Evolutionary conservation across 2,888 invertebrate species (phyloP), one percentile per base, ranked within the genome.

Genomic region (Archaeoteleia sp.): DNA sequence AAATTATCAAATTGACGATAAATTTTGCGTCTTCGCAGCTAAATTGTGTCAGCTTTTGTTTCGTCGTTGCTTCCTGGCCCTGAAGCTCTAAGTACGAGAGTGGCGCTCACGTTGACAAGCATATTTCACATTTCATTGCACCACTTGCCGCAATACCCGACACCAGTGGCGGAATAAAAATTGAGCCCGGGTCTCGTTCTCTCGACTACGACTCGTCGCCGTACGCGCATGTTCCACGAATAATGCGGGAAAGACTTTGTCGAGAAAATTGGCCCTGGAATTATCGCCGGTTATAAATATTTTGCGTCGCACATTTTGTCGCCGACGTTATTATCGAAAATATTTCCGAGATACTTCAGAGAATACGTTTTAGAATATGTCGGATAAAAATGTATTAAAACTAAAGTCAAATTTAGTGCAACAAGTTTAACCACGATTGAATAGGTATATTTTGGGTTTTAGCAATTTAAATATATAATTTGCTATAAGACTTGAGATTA

Each of bases 101-200:
- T 9, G 48, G 51, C 51, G 43, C 65, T 70, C 74, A 67, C 76
- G 76, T 78, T 82, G 80, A 82, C 78, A 80, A 80, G 79, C 80
- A 81, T 82, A 83, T 82, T 83, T 82, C 79, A 82, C 81, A 78
- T 82, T 82, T 82, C 79, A 82, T 81, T 77, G 79, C 76, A 74
- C 78, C 78, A 81, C 81, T 83, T 82, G 80, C 77, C 77, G 75
- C 77, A 74, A 75, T 79, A 76, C 68, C 71, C 67, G 43, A 62
- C 68, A 63, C 61, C 73, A 67, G 57, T 71, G 49, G 65, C 32
- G 67, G 74, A 74, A 78, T 77, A 78, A 77, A 76, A 76, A 78
- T 80, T 72, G 71, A 63, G 27, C 67, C 54, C 65, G 46, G 29
- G 35, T 55, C 45, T 30, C 32, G 32, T 27, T 43, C 9, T n/a